Percentiles rank a stretch among this genome's conserved stretches.
phyloP scores from a whole-genome alignment of 2,888 invertebrate genomes.

The Euproctis similis region DNA sequence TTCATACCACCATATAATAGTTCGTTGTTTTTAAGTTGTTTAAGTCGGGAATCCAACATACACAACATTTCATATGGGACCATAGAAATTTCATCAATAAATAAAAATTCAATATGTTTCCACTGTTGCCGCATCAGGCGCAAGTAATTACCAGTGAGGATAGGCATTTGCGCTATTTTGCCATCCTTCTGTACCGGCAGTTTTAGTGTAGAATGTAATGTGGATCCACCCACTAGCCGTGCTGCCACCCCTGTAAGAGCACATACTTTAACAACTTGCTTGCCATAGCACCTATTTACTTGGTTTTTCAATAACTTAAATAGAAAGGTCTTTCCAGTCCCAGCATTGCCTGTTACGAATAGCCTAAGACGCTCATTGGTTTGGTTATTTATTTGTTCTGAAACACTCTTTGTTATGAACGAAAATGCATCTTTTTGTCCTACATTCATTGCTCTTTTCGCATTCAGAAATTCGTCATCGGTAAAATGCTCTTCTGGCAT shows the following conservation, averaged over 20 bases:
- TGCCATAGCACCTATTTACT: constrained; percentile 20
- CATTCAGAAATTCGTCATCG: constrained; percentile 12
- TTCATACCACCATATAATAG: constrained; percentile 13
- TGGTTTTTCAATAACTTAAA: constrained; percentile 14
- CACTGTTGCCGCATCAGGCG: constrained; percentile 22
- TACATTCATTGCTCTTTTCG: constrained; percentile 9
- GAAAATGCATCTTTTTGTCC: constrained; percentile 6
- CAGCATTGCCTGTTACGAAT: constrained; percentile 16
- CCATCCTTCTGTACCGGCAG: no score
- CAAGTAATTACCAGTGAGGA: constrained; percentile 20
- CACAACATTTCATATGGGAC: constrained; percentile 27
- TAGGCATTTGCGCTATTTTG: constrained; percentile 14
- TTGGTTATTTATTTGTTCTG: neutral
- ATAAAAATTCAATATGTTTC: constrained; percentile 20
- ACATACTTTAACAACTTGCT: constrained; percentile 17
- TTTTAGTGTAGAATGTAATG: constrained; percentile 11
- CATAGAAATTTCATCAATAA: constrained; percentile 29
- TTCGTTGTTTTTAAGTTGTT: constrained; percentile 13
- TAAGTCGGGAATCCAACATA: constrained; percentile 21
- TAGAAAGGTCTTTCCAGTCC: constrained; percentile 17
- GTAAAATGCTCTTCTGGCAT: no score
- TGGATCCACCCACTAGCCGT: constrained; percentile 15
- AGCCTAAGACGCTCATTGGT: constrained; percentile 6
- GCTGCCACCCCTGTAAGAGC: constrained; percentile 34
- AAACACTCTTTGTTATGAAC: no score